Evolutionary conservation across 2,888 invertebrate genomes (phyloP).

Genomic region (Linyphia triangularis): DNA sequence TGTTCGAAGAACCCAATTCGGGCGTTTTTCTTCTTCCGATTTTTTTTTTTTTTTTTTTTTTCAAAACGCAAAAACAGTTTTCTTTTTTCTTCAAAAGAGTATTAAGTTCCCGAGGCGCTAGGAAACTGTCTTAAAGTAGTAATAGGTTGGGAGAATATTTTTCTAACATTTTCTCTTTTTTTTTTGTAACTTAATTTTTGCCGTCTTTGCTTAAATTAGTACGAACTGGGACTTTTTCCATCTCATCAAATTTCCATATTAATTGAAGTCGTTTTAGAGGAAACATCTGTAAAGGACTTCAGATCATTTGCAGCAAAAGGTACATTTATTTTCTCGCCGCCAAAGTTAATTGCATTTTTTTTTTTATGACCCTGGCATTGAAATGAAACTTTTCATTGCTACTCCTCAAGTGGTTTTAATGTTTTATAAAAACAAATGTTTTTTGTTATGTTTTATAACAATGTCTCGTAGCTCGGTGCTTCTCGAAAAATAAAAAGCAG

Average conservation of each 20-base stretch:
- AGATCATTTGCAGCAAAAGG: neutral
- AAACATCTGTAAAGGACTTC: neutral
- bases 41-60: too few species aligned
- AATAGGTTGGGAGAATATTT: neutral
- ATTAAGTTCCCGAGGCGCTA: constrained; percentile 16
- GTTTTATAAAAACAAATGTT: too few species aligned
- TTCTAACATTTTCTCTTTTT: neutral
- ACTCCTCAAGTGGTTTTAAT: too few species aligned
- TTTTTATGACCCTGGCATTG: too few species aligned
- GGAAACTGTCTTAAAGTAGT: neutral
- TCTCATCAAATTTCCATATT: neutral
- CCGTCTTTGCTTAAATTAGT: neutral
- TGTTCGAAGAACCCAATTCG: neutral
- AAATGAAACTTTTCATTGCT: too few species aligned
- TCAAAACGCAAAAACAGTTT: neutral
- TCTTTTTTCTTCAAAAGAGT: neutral
- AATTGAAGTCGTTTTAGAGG: neutral
- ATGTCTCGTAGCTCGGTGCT: too few species aligned
- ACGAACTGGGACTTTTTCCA: neutral
- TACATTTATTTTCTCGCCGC: too few species aligned
- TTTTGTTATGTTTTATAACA: too few species aligned
- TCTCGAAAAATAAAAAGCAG: too few species aligned
- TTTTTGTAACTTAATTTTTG: neutral
- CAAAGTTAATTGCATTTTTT: too few species aligned
- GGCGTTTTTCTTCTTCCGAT: neutral